phyloP scores from a whole-genome alignment of 2,797 vertebrate genomes.

The Helostoma temminkii region DNA sequence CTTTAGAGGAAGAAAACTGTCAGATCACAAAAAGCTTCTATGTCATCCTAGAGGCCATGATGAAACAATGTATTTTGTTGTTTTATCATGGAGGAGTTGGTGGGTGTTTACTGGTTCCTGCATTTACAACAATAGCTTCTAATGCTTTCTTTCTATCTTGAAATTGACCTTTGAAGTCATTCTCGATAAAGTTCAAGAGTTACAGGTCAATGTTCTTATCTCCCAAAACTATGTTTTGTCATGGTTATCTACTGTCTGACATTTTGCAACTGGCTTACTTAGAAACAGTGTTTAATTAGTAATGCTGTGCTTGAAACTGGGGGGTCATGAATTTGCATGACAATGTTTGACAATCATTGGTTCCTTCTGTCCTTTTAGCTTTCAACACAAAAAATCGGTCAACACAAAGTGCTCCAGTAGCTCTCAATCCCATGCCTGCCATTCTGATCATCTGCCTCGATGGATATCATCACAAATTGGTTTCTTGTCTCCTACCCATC shows the following conservation, averaged over 20 bases:
- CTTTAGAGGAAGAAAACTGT: too few species aligned
- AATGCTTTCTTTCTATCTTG: not conserved
- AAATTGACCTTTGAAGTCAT: not conserved
- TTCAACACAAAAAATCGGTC: conserved; percentile 41
- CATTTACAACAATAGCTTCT: too few species aligned
- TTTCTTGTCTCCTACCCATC: conserved; percentile 28
- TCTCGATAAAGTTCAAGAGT: conserved; percentile 5
- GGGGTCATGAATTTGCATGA: conserved; percentile 45
- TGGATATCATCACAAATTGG: conserved; percentile 38
- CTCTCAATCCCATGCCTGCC: conserved; percentile 33
- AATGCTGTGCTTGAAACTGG: conserved; percentile 31
- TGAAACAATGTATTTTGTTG: too few species aligned
- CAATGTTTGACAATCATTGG: conserved; percentile 31
- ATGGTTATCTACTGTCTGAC: conserved; percentile 27
- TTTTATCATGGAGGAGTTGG: too few species aligned
- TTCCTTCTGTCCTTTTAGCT: conserved; percentile 42
- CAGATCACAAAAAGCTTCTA: too few species aligned
- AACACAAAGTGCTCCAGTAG: conserved; percentile 29
- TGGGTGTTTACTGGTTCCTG: too few species aligned
- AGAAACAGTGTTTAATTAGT: conserved; percentile 33
- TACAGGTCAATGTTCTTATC: conserved; percentile 3
- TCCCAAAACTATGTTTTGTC: conserved; percentile 11
- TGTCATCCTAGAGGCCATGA: too few species aligned
- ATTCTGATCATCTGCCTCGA: conserved; percentile 31
- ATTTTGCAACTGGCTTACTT: conserved; percentile 28